Conservation (phyloP, 2,888 invertebrate genomes). For the Metalampra italica region DNA sequence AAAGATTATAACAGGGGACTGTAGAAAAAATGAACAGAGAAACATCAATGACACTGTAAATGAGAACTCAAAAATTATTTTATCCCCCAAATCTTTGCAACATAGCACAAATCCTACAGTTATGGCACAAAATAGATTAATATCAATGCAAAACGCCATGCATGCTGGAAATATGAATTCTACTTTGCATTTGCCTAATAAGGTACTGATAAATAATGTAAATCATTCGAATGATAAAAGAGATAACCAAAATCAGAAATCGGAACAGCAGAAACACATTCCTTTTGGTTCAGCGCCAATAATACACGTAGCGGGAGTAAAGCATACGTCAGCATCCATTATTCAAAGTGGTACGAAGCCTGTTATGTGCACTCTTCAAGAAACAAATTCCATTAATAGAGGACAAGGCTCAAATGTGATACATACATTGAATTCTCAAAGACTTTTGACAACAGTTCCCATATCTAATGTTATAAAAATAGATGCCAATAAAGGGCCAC, state of each 20-base stretch:
- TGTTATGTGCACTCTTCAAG: conserved; percentile 47
- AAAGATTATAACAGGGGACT: conserved; percentile 54
- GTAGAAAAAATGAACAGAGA: conserved; percentile 49
- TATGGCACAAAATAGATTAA: conserved; percentile 67
- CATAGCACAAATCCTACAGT: conserved; percentile 58
- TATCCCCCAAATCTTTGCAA: conserved; percentile 58
- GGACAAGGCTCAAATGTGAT: conserved; percentile 58
- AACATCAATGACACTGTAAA: conserved; percentile 36
- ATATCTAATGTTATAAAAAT: conserved; percentile 54
- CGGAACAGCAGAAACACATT: conserved; percentile 48
- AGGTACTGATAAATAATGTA: conserved; percentile 57
- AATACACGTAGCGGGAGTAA: conserved; percentile 57
- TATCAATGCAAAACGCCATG: conserved; percentile 64
- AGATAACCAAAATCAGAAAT: conserved; percentile 46
- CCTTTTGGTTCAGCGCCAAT: conserved; percentile 49
- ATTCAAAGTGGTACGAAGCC: conserved; percentile 57
- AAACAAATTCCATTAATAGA: conserved; percentile 42
- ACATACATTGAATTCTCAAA: conserved; percentile 57
- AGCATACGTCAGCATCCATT: conserved; percentile 46
- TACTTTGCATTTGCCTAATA: conserved; percentile 52
- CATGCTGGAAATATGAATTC: conserved; percentile 56
- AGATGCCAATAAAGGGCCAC: conserved; percentile 50
- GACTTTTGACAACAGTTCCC: conserved; percentile 49
- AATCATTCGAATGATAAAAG: conserved; percentile 53
- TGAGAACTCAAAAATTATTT: conserved; percentile 61